Percentiles rank a stretch among this genome's conserved stretches.
Conservation (phyloP, 2,113 vertebrate species). For the Speoplatyrhinus poulsoni region DNA sequence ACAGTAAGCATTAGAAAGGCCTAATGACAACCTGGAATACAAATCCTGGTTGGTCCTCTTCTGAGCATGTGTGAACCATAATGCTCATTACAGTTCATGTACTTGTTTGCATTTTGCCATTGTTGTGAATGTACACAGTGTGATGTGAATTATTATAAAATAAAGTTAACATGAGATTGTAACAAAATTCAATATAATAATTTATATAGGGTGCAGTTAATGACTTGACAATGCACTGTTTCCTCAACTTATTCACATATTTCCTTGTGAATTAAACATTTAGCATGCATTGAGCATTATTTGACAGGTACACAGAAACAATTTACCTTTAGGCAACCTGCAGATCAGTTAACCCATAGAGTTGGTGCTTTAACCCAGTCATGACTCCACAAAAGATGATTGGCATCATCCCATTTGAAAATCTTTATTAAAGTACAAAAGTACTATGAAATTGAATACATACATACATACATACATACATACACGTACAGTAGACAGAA, state of each 20-base stretch:
- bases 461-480: neutral
- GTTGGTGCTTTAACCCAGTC: too few relatives aligned
- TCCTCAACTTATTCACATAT: neutral
- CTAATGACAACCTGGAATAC: conserved; percentile 53
- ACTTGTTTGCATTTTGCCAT: conserved; percentile 52
- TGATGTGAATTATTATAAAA: conserved; percentile 52
- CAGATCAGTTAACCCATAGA: too few relatives aligned
- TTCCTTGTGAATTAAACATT: neutral
- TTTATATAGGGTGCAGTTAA: conserved; percentile 47
- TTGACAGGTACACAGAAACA: neutral
- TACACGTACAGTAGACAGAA: conserved; percentile 36
- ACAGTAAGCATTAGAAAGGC: conserved; percentile 44
- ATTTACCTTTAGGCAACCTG: too few relatives aligned
- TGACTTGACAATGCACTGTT: neutral
- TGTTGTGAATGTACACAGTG: conserved; percentile 56
- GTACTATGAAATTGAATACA: conserved; percentile 19
- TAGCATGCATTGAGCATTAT: neutral
- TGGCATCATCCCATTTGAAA: too few relatives aligned
- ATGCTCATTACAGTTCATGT: conserved; percentile 21
- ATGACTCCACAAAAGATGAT: too few relatives aligned
- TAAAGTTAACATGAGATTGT: conserved; percentile 25
- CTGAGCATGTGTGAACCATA: conserved; percentile 44
- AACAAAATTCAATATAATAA: conserved; percentile 52
- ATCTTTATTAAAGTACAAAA: neutral
- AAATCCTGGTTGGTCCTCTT: conserved; percentile 23